These are phyloP conservation scores for Pammene fasciana DNA, from an alignment of 2,888 invertebrate genomes.

Conservation along the genomic window DNA sequence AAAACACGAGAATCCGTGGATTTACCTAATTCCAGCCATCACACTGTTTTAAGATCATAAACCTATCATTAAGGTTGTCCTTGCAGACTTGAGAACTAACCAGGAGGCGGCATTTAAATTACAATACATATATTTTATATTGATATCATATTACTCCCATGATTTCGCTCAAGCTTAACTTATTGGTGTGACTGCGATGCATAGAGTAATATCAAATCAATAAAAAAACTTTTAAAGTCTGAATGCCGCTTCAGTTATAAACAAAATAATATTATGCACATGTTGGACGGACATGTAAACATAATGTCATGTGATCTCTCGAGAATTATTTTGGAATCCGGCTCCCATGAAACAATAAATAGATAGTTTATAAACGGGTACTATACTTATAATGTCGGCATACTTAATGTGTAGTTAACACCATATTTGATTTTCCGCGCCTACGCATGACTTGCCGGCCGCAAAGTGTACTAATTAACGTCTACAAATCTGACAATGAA, in stretches of 20 bases:
- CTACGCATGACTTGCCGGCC: conserved; percentile 1
- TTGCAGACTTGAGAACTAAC: conserved; percentile 51
- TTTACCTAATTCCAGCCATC: conserved; percentile 25
- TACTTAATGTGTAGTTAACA: conserved; percentile 3
- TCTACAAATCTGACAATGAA: background rate
- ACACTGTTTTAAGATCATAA: conserved; percentile 51
- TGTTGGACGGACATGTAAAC: conserved; percentile 57
- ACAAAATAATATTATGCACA: conserved; percentile 53
- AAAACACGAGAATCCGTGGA: conserved; percentile 19
- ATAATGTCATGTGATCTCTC: conserved; percentile 58
- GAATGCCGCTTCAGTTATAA: conserved; percentile 42
- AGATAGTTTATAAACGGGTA: no score
- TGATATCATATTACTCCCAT: no score
- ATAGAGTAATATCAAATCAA: no score
- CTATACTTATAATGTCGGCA: background rate
- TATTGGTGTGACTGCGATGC: no score
- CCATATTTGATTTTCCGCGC: conserved; percentile 3
- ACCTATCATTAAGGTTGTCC: conserved; percentile 61
- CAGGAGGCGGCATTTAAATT: no score
- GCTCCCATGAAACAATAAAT: conserved; percentile 37
- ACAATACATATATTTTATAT: no score
- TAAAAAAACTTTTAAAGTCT: no score
- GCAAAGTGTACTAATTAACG: conserved; percentile 8
- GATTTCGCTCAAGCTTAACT: no score
- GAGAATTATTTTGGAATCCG: conserved; percentile 20